phyloP scores from a whole-genome alignment of 2,888 invertebrate species.

The Pachliopta kotzebuea region DNA sequence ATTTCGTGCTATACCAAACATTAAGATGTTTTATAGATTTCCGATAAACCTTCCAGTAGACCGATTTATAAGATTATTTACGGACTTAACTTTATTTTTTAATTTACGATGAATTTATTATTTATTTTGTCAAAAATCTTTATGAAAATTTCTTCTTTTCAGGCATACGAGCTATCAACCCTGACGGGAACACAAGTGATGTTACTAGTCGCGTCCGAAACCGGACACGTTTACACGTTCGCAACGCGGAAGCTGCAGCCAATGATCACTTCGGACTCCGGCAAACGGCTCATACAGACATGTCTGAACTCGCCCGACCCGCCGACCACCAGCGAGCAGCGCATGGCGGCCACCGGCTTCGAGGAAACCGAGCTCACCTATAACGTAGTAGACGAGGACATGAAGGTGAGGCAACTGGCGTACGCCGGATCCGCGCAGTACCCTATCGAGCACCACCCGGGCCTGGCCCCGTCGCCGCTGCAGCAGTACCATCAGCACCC shows the following conservation, averaged over 20 bases:
- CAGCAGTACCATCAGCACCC: conserved; percentile 89
- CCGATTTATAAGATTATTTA: no score
- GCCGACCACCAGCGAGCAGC: conserved; percentile 91
- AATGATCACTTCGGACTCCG: conserved; percentile 99
- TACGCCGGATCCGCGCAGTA: conserved; percentile 88
- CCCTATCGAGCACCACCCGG: conserved; percentile 84
- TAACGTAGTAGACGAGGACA: conserved; percentile 96
- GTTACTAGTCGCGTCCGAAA: conserved; percentile 99
- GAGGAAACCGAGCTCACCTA: conserved; percentile 99
- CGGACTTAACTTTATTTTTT: no score
- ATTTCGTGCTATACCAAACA: no score
- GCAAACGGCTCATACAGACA: conserved; percentile 98
- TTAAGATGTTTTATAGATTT: no score
- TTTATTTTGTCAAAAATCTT: no score
- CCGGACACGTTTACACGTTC: conserved; percentile 99
- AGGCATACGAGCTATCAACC: conserved; percentile 99
- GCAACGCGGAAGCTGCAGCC: conserved; percentile 99
- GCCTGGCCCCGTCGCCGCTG: conserved; percentile 82
- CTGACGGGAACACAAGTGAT: conserved; percentile 99
- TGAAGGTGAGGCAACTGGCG: conserved; percentile 98
- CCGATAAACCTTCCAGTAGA: no score
- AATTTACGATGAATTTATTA: no score
- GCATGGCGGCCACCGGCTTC: conserved; percentile 99
- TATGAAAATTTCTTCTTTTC: conserved; percentile 44
- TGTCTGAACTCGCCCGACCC: conserved; percentile 99